Conservation (phyloP, 2,113 vertebrate genomes). For the Aptenodytes forsteri region DNA sequence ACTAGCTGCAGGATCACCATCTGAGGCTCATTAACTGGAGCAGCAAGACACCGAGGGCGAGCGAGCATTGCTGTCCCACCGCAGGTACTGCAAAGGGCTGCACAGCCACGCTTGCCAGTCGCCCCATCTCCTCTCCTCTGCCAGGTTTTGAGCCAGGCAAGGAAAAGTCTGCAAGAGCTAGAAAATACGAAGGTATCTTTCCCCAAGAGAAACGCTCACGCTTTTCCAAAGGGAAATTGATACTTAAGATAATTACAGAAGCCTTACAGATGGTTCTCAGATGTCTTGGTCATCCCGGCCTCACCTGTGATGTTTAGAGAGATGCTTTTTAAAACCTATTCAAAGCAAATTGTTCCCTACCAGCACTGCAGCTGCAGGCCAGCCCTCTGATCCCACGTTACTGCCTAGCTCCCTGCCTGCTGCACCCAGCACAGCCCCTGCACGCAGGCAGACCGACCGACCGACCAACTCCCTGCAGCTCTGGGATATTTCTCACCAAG, state of each 20-base stretch:
- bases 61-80: accelerated
- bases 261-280: neutral
- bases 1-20: neutral
- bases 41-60: neutral
- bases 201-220: neutral
- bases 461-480: neutral
- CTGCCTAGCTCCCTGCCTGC: neutral
- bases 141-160: neutral
- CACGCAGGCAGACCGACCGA: accelerated
- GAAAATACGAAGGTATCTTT: neutral
- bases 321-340: neutral
- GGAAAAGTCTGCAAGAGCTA: neutral
- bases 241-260: neutral
- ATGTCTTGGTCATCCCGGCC: neutral
- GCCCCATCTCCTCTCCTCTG: neutral
- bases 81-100: neutral
- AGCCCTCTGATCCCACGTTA: neutral
- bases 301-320: neutral
- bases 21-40: neutral
- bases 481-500: neutral
- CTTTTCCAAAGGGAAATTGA: neutral
- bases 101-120: neutral
- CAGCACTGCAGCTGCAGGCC: neutral
- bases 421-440: neutral
- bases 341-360: neutral